Conservation (phyloP, 1,140 invertebrate species). For the Bombus terrestris region DNA sequence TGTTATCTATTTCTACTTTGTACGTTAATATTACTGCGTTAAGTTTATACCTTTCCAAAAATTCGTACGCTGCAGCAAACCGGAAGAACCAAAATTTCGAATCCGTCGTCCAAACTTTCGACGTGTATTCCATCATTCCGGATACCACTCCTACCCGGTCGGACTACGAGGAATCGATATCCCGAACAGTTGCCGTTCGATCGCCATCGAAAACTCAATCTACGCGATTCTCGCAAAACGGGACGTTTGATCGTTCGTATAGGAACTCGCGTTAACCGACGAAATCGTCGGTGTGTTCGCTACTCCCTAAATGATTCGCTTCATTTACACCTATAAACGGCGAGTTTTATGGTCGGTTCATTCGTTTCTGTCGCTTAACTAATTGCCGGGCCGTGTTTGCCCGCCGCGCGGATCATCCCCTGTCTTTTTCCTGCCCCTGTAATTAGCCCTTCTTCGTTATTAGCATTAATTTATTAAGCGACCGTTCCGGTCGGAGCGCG, state of each 20-base stretch:
- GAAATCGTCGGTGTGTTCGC: background rate
- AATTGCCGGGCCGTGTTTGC: slow-evolving; percentile 41
- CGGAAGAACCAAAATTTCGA: background rate
- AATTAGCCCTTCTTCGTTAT: slow-evolving; percentile 45
- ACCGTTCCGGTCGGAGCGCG: background rate
- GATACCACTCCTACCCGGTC: no score
- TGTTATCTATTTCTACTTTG: background rate
- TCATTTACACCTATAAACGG: slow-evolving; percentile 50
- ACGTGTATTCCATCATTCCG: background rate
- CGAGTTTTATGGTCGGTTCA: slow-evolving; percentile 39
- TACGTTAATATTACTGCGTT: fast-evolving
- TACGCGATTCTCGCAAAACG: background rate
- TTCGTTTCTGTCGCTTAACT: slow-evolving; percentile 52
- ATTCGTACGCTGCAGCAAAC: background rate
- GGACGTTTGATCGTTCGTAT: background rate
- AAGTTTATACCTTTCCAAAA: background rate
- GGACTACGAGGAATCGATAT: background rate
- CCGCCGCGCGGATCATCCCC: slow-evolving; percentile 17
- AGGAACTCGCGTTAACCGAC: background rate
- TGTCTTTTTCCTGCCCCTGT: slow-evolving; percentile 17
- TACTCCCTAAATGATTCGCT: slow-evolving; percentile 37
- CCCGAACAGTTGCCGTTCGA: background rate
- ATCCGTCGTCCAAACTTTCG: background rate
- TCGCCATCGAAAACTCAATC: background rate
- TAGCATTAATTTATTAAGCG: slow-evolving; percentile 55